These are phyloP conservation scores for Lates calcarifer DNA, from an alignment of 2,113 vertebrate species.

Conservation along the genomic window DNA sequence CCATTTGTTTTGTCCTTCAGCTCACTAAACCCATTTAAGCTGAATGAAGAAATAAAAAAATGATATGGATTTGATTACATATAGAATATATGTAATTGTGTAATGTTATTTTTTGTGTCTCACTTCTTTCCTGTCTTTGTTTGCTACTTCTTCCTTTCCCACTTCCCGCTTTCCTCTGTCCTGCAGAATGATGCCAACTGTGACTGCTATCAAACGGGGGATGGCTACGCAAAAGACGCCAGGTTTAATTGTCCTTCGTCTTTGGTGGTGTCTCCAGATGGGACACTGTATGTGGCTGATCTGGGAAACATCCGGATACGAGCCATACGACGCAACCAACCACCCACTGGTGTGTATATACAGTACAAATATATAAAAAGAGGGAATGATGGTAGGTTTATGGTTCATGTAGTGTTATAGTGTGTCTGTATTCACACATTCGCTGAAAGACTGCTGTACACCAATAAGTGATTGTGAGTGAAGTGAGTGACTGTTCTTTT, in stretches of 20 bases:
- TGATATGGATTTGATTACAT: background rate
- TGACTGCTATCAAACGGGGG: constrained; percentile 96
- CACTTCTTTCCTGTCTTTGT: background rate
- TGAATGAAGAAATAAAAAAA: too few species aligned
- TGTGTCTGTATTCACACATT: too few species aligned
- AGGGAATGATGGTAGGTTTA: too few species aligned
- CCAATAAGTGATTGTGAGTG: background rate
- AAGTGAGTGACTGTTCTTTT: too few species aligned
- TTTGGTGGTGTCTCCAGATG: constrained; percentile 94
- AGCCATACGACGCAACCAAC: constrained; percentile 92
- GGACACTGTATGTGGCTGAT: constrained; percentile 95
- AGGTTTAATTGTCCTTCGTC: constrained; percentile 94
- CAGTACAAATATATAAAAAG: background rate
- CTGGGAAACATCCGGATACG: constrained; percentile 97
- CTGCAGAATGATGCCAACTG: constrained; percentile 93
- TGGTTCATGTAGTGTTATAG: too few species aligned
- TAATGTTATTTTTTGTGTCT: background rate
- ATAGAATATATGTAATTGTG: background rate
- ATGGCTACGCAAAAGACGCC: constrained; percentile 97
- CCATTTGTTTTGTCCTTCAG: background rate
- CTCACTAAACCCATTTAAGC: background rate
- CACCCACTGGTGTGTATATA: constrained; percentile 82
- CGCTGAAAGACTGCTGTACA: too few species aligned
- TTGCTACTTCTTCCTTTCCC: background rate
- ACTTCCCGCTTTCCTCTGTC: background rate